These are phyloP conservation scores for Pluvianellus socialis DNA, from an alignment of 2,113 vertebrate genomes.

Conservation along the genomic window DNA sequence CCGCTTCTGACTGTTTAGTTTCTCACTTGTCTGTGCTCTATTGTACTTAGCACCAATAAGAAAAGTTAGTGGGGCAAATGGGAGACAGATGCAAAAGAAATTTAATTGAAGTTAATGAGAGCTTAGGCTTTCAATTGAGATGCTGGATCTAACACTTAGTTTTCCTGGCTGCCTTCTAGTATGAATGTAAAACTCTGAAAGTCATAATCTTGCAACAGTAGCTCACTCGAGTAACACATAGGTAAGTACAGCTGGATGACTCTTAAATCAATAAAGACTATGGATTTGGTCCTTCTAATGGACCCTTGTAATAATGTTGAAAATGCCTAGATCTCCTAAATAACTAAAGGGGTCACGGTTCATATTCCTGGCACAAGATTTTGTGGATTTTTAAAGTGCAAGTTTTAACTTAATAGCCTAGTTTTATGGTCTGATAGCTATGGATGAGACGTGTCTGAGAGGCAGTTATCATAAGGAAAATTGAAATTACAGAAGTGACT, in stretches of 20 bases:
- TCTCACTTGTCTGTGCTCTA: not conserved
- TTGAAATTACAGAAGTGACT: slow-evolving; percentile 14
- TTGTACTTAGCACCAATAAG: not conserved
- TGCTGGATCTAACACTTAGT: not conserved
- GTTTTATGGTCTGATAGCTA: slow-evolving; percentile 29
- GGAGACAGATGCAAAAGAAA: not conserved
- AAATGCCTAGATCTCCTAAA: slow-evolving; percentile 12
- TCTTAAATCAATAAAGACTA: slow-evolving; percentile 24
- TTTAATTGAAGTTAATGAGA: not conserved
- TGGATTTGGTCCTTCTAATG: not conserved
- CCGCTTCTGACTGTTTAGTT: not conserved
- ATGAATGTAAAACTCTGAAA: not conserved
- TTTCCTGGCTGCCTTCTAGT: not conserved
- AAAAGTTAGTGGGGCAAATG: not conserved
- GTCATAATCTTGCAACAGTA: not conserved
- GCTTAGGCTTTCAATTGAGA: not conserved
- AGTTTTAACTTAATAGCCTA: slow-evolving; percentile 28
- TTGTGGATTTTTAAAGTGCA: slow-evolving; percentile 36
- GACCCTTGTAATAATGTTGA: slow-evolving; percentile 20
- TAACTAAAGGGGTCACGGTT: not conserved
- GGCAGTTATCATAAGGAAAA: slow-evolving; percentile 20
- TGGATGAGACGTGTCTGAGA: not conserved
- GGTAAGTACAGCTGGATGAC: not conserved
- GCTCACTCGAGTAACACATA: not conserved
- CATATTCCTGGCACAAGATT: slow-evolving; percentile 17